A percentile compares a stretch with the other conserved stretches of the same genome.
These are phyloP conservation scores for Cantharis lateralis DNA, from an alignment of 2,888 invertebrate species.

Conservation along the genomic window DNA sequence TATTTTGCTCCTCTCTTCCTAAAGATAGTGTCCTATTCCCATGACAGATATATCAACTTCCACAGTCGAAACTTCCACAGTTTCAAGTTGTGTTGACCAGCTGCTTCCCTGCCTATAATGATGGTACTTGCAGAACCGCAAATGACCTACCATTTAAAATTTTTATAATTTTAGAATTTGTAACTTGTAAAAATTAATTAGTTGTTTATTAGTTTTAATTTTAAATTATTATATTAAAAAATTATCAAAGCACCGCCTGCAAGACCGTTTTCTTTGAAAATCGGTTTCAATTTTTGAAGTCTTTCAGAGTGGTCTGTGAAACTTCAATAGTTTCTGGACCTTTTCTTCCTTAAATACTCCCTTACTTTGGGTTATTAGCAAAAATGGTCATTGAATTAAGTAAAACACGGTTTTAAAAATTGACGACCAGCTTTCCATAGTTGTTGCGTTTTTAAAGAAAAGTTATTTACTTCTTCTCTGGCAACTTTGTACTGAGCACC, in stretches of 20 bases:
- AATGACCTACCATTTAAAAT: conserved; percentile 73
- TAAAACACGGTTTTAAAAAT: background rate
- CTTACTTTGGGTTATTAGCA: conserved; percentile 74
- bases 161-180: no score
- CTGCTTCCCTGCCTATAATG: conserved; percentile 88
- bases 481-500: conserved; percentile 83
- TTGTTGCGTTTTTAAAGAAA: conserved; percentile 82
- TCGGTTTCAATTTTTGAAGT: conserved; percentile 81
- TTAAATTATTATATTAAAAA: conserved; percentile 24
- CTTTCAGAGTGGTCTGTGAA: conserved; percentile 85
- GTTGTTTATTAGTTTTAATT: background rate
- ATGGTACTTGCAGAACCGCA: conserved; percentile 97
- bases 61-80: conserved; percentile 89
- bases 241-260: conserved; percentile 93
- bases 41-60: conserved; percentile 97
- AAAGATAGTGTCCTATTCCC: conserved; percentile 98
- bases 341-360: conserved; percentile 89
- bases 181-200: no score
- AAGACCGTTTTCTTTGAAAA: conserved; percentile 93
- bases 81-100: conserved; percentile 77
- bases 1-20: no score
- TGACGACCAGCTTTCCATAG: conserved; percentile 80
- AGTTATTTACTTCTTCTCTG: conserved; percentile 83
- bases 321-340: conserved; percentile 76
- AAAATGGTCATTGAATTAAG: background rate